Conservation (phyloP, 2,888 invertebrate species). For the Coecobrya sp. region DNA sequence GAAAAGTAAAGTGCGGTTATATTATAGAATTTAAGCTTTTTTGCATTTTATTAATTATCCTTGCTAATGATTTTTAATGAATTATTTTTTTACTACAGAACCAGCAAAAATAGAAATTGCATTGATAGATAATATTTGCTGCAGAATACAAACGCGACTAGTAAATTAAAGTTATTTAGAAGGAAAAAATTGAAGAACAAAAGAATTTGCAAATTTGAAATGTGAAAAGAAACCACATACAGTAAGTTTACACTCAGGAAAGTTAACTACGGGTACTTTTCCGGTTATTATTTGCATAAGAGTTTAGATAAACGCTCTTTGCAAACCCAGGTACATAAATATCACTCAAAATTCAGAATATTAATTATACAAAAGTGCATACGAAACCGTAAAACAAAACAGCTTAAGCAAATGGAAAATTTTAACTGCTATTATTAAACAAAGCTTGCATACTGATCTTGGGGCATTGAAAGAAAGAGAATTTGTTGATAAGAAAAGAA, state of each 20-base stretch:
- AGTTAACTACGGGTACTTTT: too few relatives aligned
- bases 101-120: slow-evolving; percentile 4
- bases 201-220: neutral
- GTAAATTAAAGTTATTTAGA: neutral
- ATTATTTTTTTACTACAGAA: neutral
- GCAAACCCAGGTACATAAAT: neutral
- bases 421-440: too few relatives aligned
- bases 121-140: neutral
- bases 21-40: neutral
- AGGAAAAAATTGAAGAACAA: neutral
- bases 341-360: neutral
- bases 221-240: neutral
- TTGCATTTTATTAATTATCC: neutral
- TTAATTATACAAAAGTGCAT: neutral
- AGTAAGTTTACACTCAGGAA: too few relatives aligned
- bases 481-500: slow-evolving; percentile 44
- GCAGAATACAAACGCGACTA: neutral
- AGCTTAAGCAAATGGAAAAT: too few relatives aligned
- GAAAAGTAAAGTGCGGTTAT: neutral
- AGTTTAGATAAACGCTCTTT: neutral
- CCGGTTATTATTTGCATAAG: too few relatives aligned
- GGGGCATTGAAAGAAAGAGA: slow-evolving; percentile 9
- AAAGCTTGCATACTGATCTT: neutral
- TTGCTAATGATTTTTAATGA: neutral
- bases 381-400: neutral